Evolutionary conservation across 2,888 invertebrate species (phyloP), one percentile per base, ranked within the genome.

Genomic region (Ornithoptera alexandrae): DNA sequence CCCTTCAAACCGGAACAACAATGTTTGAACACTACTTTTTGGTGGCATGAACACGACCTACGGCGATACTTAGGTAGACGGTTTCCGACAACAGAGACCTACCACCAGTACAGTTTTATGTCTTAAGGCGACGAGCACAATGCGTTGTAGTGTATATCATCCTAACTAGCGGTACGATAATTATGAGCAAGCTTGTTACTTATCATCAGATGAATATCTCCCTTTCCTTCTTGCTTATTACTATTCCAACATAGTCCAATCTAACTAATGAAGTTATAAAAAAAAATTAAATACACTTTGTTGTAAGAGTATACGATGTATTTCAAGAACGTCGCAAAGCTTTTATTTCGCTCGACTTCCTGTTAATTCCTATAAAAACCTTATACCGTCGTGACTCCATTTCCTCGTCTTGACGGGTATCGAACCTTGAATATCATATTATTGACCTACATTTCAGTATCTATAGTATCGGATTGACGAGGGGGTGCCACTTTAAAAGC

Each of bases 391-490:
- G 42, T n/a, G 61, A 66, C 39, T 24, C 58, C 56, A 62, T 59
- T 59, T 50, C 20, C 63, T 58, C 50, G 59, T n/a, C 59, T 53
- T 63, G 66, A 65, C 67, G 66, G 66, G 62, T 67, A 63, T 63
- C 39, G 66, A 58, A 64, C 30, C 65, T 58, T 59, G 59, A 63
- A 67, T 17, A 39, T 70, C 66, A 67, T 60, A 58, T 66, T 70
- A 62, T 63, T 70, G 59, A 70, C 63, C 70, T 63, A 67, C 62
- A 67, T 70, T 68, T 39, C 53, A 50, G 53, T 61, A 69, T 66
- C 59, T 70, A 57, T 39, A 69, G 56, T 58, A 69, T 66, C 65
- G 56, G 57, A 46, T 30, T 62, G 69, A 62, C 57, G n/a, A 24
- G 42, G 22, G 65, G 65, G 56, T 58, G 65, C 65, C 69, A 58